Evolutionary conservation across 1,140 invertebrate species (phyloP), one percentile per base, ranked within the genome.

Genomic region (Dendroctonus valens): DNA sequence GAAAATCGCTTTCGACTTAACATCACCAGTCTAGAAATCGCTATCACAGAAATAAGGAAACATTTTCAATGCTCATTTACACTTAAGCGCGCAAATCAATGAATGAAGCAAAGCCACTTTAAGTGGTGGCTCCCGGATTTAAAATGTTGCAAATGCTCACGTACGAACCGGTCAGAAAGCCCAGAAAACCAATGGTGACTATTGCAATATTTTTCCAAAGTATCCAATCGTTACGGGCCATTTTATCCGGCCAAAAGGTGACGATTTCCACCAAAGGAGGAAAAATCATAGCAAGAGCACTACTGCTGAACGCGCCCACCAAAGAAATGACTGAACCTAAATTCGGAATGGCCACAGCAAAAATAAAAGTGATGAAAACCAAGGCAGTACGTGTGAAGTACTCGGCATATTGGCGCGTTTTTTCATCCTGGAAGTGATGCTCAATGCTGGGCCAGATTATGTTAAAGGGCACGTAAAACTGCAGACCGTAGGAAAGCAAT

Each of bases 201-300:
- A 94, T 90, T 0, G 77, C 65, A 49, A 89, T 70, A 79, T 93
- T 87, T 75, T 91, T 91, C 83, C 84, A 86, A 5, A 91, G 75
- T 51, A 83, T 81, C 83, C 85, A 87, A 58, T 83, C 81, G 65
- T 82, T 81, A 71, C 78, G 81, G 8, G 86, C 87, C 49, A 87
- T 81, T 14, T 85, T 83, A 50, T 85, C 81, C 5, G 87, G 83
- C 84, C 87, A 91, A 71, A 88, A 89, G 4, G 89, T 90, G 37
- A 95, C 83, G n/a, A 95, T 88, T 77, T 97, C 92, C 62, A 97
- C 90, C 11, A 95, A 79, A 0, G 94, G 92, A 53, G 95, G 95
- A 70, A 96, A 93, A 69, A 97, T 93, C 0, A 97, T 81, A 0
- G 94, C 93, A 59, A 97, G 81, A 0, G 92, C 88, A 8, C 91